Evolutionary conservation across 2,888 invertebrate species (phyloP), one percentile per base, ranked within the genome.

Genomic region (Ennomos erosarius): DNA sequence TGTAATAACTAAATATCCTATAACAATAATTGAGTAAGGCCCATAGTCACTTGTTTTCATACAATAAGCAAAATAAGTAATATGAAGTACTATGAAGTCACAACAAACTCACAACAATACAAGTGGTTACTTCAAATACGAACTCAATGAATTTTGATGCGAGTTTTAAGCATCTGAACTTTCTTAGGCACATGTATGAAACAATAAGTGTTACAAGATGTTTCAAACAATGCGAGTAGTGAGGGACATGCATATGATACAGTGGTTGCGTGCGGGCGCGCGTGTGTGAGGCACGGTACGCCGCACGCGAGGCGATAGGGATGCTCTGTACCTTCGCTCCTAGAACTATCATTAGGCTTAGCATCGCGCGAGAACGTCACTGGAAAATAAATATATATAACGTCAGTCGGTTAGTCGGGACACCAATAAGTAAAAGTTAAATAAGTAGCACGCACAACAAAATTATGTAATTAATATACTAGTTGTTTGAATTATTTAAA

Each of bases 311-410:
- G 9, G 36, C 37, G 50, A 39, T 12, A 37, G 33, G 44, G 73
- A 65, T 58, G 72, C 59, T 69, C 59, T 70, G 79, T 88, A 87
- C 87, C 87, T 87, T 82, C 81, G 70, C 70, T 76, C 74, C 74
- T 78, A 83, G 51, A 55, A 55, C 76, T 78, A 84, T 78, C 76
- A 71, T 75, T 84, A 75, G 75, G 69, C 78, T 84, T 85, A 64
- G 86, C 84, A 73, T 88, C 90, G 72, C 83, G 81, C 76, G 88
- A 88, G 82, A 91, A 91, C 71, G 88, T 90, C 82, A 91, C 90
- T 78, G 88, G 86, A 90, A 81, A 79, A 78, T 78, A 84, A 84
- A 82, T 74, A 76, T 62, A 73, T 68, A 70, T 49, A 68, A 55
- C 58, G 73, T 75, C 75, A 74, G 71, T 73, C 70, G 12, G 73